Evolutionary conservation across 2,113 vertebrate species (phyloP), one percentile per base, ranked within the genome.

Genomic region (Oncorhynchus masou): DNA sequence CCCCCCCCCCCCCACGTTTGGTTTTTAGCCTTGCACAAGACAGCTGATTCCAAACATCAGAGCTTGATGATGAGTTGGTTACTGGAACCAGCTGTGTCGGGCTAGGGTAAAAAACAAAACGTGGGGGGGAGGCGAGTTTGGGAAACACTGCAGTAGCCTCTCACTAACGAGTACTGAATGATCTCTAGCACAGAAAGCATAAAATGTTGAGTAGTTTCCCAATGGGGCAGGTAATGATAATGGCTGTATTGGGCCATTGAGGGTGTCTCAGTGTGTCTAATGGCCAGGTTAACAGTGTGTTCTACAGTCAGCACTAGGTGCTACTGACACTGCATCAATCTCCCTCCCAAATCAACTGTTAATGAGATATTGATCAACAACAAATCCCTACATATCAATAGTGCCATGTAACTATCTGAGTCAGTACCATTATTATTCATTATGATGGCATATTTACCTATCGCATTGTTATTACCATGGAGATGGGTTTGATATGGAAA

Each of bases 351-450:
- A 88, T 86, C 1, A 79, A 81, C 64, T 70, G 80, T 79, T 92
- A 92, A 92, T 92, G 90, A 91, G 88, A 85, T 92, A 92, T 92
- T 60, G 90, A 92, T 90, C 85, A 73, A 27, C n/a, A 74, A 87
- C 89, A n/a, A n/a, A 84, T 73, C 79, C 20, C 62, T 81, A 60
- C 81, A 84, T 78, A 84, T 90, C 78, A 83, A 88, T 90, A 88
- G 88, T 83, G 75, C 79, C 82, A 79, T 84, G 79, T 87, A 85
- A 84, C 84, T 39, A 78, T 68, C 29, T 39, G 29, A 34, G 65
- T 2, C 64, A 7, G 70, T 67, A 31, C 80, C 62, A 49, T 75
- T 70, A 71, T 57, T 68, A 72, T 20, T 66, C 1, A 73, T 68
- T 71, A 77, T 20, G 66, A 70, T 3, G 67, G 83, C 67, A 13